These are phyloP conservation scores for Drosophila lowei DNA, from an alignment of 1,140 invertebrate genomes.

Conservation along the genomic window DNA sequence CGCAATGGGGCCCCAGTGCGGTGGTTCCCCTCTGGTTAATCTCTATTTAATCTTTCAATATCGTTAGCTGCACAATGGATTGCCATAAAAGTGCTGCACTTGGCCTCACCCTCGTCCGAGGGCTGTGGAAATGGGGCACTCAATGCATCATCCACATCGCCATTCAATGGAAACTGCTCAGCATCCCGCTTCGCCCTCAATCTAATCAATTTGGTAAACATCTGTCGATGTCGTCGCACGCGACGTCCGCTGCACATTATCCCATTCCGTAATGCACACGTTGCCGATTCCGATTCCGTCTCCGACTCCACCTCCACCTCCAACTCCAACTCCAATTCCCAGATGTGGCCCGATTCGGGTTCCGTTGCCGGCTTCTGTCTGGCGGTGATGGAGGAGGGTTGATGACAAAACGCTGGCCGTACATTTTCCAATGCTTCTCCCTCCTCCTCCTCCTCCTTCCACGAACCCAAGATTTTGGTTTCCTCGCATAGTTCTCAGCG, in stretches of 20 bases:
- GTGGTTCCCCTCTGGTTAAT: conserved; percentile 29
- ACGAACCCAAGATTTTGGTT: conserved; percentile 49
- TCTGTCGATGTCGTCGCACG: conserved; percentile 70
- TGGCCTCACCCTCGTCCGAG: conserved; percentile 6
- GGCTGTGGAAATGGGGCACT: conserved; percentile 28
- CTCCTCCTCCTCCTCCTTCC: neutral
- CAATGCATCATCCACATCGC: conserved; percentile 49
- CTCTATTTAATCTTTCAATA: conserved; percentile 64
- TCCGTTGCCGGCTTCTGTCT: conserved; percentile 5
- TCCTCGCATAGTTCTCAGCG: conserved; percentile 40
- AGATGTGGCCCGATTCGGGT: conserved; percentile 51
- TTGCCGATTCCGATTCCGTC: too few relatives aligned
- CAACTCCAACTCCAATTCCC: conserved; percentile 48
- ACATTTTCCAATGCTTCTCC: conserved; percentile 65
- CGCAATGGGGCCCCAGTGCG: conserved; percentile 10
- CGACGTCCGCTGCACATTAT: too few relatives aligned
- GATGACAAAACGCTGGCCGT: conserved; percentile 63
- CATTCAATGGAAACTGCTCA: conserved; percentile 49
- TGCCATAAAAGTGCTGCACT: conserved; percentile 41
- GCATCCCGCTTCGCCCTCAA: conserved; percentile 17
- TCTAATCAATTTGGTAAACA: conserved; percentile 80
- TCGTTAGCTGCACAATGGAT: conserved; percentile 55
- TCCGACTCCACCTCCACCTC: too few relatives aligned
- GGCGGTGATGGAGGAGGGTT: conserved; percentile 47
- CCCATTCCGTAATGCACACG: too few relatives aligned